Conservation (phyloP, 2,113 vertebrate species). For the Coturnix japonica region DNA sequence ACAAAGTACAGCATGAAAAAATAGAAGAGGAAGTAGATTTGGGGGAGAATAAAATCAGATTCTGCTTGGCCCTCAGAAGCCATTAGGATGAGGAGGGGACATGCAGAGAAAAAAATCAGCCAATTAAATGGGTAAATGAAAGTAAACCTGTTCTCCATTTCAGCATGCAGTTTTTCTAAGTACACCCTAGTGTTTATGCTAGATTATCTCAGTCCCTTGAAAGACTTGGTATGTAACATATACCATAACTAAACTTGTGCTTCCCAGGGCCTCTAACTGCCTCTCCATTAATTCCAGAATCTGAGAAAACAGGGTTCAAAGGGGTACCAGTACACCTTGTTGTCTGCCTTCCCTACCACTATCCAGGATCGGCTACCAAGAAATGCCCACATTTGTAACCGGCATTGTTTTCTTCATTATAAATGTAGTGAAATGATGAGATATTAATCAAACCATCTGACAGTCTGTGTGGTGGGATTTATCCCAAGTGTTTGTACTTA, state of each 20-base stretch:
- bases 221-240: background rate
- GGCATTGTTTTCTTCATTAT: background rate
- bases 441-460: constrained; percentile 22
- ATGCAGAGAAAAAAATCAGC: background rate
- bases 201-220: background rate
- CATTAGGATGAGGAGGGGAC: background rate
- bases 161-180: background rate
- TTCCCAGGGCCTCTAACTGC: background rate
- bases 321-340: background rate
- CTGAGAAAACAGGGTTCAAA: background rate
- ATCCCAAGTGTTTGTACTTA: background rate
- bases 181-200: background rate
- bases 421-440: background rate
- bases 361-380: background rate
- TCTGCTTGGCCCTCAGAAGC: background rate
- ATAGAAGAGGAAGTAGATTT: background rate
- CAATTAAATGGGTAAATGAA: background rate
- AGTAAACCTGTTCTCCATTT: background rate
- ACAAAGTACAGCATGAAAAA: background rate
- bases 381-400: background rate
- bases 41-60: background rate
- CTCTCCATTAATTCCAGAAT: background rate
- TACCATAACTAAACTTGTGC: background rate
- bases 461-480: background rate
- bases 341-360: background rate